Evolutionary conservation across 2,888 invertebrate genomes (phyloP), one percentile per base, ranked within the genome.

Genomic region (Psylliodes chrysocephalus): DNA sequence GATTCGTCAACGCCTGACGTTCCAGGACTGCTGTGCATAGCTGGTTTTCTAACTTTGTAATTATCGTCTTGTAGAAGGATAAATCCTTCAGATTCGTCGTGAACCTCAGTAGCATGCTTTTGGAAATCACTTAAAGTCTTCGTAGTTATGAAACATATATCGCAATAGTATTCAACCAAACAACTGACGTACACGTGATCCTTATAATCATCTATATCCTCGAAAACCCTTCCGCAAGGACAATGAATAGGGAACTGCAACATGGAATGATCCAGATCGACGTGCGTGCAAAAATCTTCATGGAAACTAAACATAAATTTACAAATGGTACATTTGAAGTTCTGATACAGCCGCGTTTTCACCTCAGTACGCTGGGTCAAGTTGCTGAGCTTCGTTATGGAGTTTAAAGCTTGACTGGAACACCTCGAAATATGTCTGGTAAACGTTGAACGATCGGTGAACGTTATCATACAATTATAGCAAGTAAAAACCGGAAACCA

Each of bases 401-500:
- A 73, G 61, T 80, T 78, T 15, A 80, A 60, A 55, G 74, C 67
- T 2, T 70, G 67, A 63, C 71, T 77, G 5, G 75, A 70, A 51
- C 81, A 82, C 47, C 70, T 67, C 1, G 73, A 66, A 22, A 71
- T 71, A 60, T 82, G 82, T 44, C 70, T 77, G 59, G 78, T 79
- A 46, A 76, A 79, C 0, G 78, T 70, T 0, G 81, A 81, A 47
- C 81, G 67, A 62, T 81, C 81, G 1, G 78, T 82, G 66, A 87
- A 87, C 0, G 87, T 87, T 22, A 87, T 81, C 63, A 88, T 86
- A 73, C 88, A 88, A 74, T 86, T 86, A 71, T 87, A 88, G 72
- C 88, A 88, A 0, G 88, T 88, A 71, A 86, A 88, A 71, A 87
- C 86, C 0, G 88, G 87, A 52, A 88, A 87, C 80, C 81, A 82